phyloP scores from a whole-genome alignment of 2,888 invertebrate species.

The Epinotia nisella region DNA sequence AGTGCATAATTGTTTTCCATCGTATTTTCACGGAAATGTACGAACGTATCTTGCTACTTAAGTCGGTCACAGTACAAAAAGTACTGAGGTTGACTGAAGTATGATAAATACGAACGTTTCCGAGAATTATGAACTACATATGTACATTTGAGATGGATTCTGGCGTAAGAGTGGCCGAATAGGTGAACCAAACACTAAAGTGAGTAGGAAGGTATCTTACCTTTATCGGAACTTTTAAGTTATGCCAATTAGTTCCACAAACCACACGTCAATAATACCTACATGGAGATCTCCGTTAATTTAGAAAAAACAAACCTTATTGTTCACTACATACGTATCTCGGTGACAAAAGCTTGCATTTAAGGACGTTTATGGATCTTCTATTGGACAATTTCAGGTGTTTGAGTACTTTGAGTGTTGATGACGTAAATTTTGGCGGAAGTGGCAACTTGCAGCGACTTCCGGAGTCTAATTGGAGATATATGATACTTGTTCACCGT shows the following conservation, averaged over 20 bases:
- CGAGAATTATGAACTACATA: no score
- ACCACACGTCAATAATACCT: background rate
- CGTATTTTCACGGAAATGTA: no score
- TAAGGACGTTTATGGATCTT: background rate
- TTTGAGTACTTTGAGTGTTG: conserved; percentile 17
- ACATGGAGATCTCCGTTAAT: background rate
- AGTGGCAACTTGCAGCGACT: conserved; percentile 16
- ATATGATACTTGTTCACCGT: conserved; percentile 31
- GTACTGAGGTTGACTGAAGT: no score
- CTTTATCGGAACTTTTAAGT: conserved; percentile 5
- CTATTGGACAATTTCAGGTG: background rate
- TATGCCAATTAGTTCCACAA: conserved; percentile 20
- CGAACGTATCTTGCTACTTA: no score
- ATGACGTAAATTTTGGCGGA: conserved; percentile 23
- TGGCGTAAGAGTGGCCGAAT: no score
- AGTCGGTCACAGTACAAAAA: no score
- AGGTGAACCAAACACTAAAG: no score
- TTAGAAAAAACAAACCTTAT: background rate
- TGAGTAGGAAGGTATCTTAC: background rate
- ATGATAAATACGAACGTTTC: no score
- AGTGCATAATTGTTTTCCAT: no score
- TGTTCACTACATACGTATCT: background rate
- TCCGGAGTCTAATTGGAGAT: conserved; percentile 18
- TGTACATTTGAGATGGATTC: no score
- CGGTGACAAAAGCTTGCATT: background rate